Evolutionary conservation across 1,140 invertebrate genomes (phyloP).

Genomic region (Grapholita molesta): DNA sequence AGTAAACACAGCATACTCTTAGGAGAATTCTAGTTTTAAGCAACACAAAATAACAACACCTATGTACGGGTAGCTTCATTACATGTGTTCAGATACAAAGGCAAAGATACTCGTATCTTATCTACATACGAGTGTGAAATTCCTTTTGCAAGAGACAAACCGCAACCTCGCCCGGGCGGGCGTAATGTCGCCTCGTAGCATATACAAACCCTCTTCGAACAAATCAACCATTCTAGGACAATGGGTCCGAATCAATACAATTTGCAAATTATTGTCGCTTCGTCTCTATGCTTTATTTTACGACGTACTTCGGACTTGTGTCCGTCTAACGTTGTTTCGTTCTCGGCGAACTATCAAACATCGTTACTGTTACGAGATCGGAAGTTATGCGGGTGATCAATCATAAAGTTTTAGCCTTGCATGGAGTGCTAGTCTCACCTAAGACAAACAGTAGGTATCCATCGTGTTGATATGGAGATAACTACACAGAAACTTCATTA

Average conservation of each 20-base stretch:
- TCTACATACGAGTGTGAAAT: conserved; percentile 1
- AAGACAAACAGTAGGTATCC: background rate
- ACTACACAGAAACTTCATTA: background rate
- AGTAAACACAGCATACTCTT: background rate
- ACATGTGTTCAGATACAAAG: background rate
- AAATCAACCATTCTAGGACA: conserved; percentile 16
- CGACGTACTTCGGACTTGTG: background rate
- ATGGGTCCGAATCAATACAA: conserved; percentile 12
- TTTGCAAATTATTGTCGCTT: conserved; percentile 12
- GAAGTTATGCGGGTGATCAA: background rate
- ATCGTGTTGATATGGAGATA: background rate
- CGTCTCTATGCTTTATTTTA: background rate
- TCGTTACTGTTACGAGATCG: conserved; percentile 9
- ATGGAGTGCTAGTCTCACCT: background rate
- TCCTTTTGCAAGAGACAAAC: conserved; percentile 12
- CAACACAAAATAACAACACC: background rate
- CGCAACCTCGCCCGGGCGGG: background rate
- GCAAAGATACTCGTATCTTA: background rate
- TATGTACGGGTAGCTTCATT: background rate
- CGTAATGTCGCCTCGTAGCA: conserved; percentile 1
- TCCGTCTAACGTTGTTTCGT: background rate
- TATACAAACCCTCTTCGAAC: background rate
- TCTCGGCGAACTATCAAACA: background rate
- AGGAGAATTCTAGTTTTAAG: background rate
- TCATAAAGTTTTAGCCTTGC: background rate